Base-by-base conservation (phyloP, 2,888 invertebrate genomes). In the Drosophila neutralis region DNA sequence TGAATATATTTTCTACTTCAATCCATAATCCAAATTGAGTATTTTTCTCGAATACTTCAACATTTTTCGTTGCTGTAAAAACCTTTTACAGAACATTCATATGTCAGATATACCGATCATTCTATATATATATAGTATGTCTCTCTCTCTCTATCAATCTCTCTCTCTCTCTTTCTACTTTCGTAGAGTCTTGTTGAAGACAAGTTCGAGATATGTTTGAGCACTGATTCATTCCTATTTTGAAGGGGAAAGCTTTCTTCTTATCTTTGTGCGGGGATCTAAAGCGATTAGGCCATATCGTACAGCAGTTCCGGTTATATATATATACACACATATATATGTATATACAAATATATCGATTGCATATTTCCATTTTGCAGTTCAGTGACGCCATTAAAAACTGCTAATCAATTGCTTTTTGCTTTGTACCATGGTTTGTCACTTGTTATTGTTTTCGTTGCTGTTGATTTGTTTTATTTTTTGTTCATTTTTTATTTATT, bases 351-450 rank as follows among this genome's bases (percentile, higher is more conserved):
- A 36, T 36, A 18, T 36, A 21, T 42, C 49, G 67, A 79, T 72
- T 64, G 67, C 57, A 72, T 61, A 67, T 78, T 64, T 75, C 58
- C 49, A 33, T 60, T 66, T 64, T 40, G 63, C 82, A 74, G 70
- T 78, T 78, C 79, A 84, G 65, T 84, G 87, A 84, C 73, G 76
- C 74, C 68, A 71, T 76, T 65, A 56, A 65, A 77, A 79, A 75
- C 62, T 80, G 87, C 86, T 78, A 84, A 84, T 87, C 85, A 82
- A 82, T 78, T 78, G 83, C 33, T 60, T 73, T 27, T n/a, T 40
- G 21, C 48, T 33, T 15, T 49, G 42, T 11, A 33, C 36, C 45
- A 36, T 27, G 33, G 18, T 35, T 38, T 60, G 40, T 42, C 57
- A 42, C 31, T 52, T 40, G 49, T 21, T 38, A 33, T 15, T 42